A percentile compares a stretch with the other conserved stretches of the same genome.
phyloP scores from a whole-genome alignment of 2,888 invertebrate species.

The Ernsta delagoae region DNA sequence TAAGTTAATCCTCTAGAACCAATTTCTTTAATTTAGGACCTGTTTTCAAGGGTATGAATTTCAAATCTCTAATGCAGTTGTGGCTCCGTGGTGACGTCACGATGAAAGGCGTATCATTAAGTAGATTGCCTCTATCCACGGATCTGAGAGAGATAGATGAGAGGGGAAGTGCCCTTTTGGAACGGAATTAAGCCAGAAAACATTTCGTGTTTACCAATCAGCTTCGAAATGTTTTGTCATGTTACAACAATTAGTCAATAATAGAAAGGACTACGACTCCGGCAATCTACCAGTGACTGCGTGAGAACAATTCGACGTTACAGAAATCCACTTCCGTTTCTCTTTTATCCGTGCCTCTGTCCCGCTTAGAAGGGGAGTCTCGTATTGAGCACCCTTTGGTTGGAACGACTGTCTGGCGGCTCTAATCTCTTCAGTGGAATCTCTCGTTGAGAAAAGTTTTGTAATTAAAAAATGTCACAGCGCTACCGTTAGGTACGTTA shows the following conservation, averaged over 20 bases:
- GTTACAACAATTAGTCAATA: too few relatives aligned
- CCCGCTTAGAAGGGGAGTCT: not conserved
- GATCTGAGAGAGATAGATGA: too few relatives aligned
- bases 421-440: not conserved
- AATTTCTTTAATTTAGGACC: not conserved
- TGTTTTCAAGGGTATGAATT: not conserved
- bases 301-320: too few relatives aligned
- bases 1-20: not conserved
- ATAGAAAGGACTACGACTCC: too few relatives aligned
- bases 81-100: not conserved
- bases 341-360: too few relatives aligned
- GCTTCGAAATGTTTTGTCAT: too few relatives aligned
- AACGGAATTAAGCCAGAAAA: too few relatives aligned
- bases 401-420: conserved; percentile 3
- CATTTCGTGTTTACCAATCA: too few relatives aligned
- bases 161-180: too few relatives aligned
- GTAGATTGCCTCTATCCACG: not conserved
- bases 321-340: too few relatives aligned
- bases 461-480: not conserved
- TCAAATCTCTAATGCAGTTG: not conserved
- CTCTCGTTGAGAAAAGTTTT: not conserved
- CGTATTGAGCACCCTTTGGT: not conserved
- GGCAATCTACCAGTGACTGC: too few relatives aligned
- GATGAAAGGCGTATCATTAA: conserved; percentile 4
- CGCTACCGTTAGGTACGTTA: not conserved